Base-by-base conservation (phyloP, 92 coral and sea anemone species). In the Zoanthus solanderi region DNA sequence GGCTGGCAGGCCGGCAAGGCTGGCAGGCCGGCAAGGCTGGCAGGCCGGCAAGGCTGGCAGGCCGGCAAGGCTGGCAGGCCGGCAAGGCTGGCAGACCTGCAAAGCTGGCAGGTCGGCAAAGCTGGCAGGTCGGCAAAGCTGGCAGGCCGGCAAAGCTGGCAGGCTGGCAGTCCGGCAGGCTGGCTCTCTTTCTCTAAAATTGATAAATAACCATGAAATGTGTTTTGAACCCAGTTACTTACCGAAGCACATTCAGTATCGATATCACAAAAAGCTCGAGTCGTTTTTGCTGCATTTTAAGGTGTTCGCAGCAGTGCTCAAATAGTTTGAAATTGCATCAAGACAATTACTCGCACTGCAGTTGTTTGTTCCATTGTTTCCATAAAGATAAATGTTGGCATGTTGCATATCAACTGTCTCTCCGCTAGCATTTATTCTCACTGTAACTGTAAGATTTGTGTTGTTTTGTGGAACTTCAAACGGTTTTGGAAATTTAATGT, bases 331-430 rank as follows among this genome's bases (percentile, higher is more conserved):
- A 29, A 77, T 48, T 17, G 46, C 47, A 54, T 77, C 82, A 53
- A 77, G 82, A 77, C 82, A 77, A 12, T 31, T 17, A 6, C 7
- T 77, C 10, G 82, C 48, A n/a, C 82, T 77, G 63, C 82, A 77
- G 45, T 53, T 56, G 1, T 30, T 54, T 77, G 63, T 46, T 52
- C 0, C 47, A 30, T 46, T 42, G 31, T 54, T 31, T 31, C 82
- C 82, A 77, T 29, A 77, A 12, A 77, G 53, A 18, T 16, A 0
- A 54, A 77, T 53, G 0, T 0, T 6, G 68, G 47, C 66, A 1
- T 12, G 0, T 28, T 31, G 44, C 44, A 77, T 53, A 16, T 77
- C 8, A 0, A 77, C 14, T 5, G 32, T 30, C n/a, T 11, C 6
- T 9, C 18, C 42, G 15, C 61, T 47, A 0, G 6, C 1, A 1